Evolutionary conservation across 2,888 invertebrate species (phyloP).

Genomic region (Didymodactylos carnosus): DNA sequence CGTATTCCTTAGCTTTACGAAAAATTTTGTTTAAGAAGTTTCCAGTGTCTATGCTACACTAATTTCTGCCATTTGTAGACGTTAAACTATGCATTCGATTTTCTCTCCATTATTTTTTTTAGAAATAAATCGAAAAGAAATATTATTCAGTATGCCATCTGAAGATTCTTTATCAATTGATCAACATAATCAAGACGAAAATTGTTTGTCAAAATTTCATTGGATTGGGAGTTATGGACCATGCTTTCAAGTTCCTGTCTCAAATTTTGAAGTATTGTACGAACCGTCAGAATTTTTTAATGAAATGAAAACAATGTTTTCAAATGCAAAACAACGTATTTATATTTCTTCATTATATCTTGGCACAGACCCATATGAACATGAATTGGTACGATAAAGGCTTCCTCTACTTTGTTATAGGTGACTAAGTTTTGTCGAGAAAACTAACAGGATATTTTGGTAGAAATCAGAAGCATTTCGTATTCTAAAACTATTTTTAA

Average conservation of each 20-base stretch:
- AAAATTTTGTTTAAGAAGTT: too few species aligned
- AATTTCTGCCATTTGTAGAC: too few species aligned
- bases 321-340: slow-evolving; percentile 29
- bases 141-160: too few species aligned
- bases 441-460: too few species aligned
- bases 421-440: too few species aligned
- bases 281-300: neutral
- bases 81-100: too few species aligned
- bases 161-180: too few species aligned
- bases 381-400: slow-evolving; percentile 43
- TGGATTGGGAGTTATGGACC: neutral
- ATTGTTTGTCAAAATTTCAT: neutral
- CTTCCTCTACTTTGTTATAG: neutral
- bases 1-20: too few species aligned
- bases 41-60: too few species aligned
- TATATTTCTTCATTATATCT: slow-evolving; percentile 68
- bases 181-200: too few species aligned
- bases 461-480: neutral
- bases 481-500: neutral
- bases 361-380: slow-evolving; percentile 66
- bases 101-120: too few species aligned
- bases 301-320: slow-evolving; percentile 18
- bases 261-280: neutral
- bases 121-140: too few species aligned
- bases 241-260: neutral